These are phyloP conservation scores for Epinephelus coioides DNA, from an alignment of 2,797 vertebrate species.

Conservation along the genomic window DNA sequence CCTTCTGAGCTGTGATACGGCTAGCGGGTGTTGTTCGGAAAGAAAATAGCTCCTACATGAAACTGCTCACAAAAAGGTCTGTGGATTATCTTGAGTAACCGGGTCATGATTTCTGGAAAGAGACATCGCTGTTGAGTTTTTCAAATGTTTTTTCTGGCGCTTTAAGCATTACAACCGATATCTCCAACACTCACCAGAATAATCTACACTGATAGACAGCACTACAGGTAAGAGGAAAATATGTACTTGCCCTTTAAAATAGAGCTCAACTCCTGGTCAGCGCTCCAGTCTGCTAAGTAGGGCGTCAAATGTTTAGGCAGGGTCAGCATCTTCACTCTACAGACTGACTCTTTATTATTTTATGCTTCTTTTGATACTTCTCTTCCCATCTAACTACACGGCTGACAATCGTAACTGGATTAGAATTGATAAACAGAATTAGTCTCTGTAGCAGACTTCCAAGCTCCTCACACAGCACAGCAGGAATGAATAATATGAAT, in stretches of 20 bases:
- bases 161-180: too few relatives aligned
- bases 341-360: constrained; percentile 7
- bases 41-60: too few relatives aligned
- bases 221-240: too few relatives aligned
- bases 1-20: too few relatives aligned
- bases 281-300: constrained; percentile 23
- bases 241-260: neutral
- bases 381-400: constrained; percentile 1
- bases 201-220: too few relatives aligned
- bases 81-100: too few relatives aligned
- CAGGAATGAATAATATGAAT: constrained; percentile 63
- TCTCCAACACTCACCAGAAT: too few relatives aligned
- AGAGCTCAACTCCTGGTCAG: constrained; percentile 13
- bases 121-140: too few relatives aligned
- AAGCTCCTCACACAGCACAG: constrained; percentile 45
- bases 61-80: too few relatives aligned
- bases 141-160: too few relatives aligned
- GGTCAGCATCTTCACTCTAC: constrained; percentile 31
- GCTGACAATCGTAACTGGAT: constrained; percentile 25
- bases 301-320: constrained; percentile 20
- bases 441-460: constrained; percentile 30
- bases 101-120: too few relatives aligned
- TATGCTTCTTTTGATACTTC: constrained; percentile 2
- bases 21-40: too few relatives aligned
- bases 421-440: constrained; percentile 31